phyloP scores from a whole-genome alignment of 2,113 vertebrate genomes.

The Caloenas nicobarica region DNA sequence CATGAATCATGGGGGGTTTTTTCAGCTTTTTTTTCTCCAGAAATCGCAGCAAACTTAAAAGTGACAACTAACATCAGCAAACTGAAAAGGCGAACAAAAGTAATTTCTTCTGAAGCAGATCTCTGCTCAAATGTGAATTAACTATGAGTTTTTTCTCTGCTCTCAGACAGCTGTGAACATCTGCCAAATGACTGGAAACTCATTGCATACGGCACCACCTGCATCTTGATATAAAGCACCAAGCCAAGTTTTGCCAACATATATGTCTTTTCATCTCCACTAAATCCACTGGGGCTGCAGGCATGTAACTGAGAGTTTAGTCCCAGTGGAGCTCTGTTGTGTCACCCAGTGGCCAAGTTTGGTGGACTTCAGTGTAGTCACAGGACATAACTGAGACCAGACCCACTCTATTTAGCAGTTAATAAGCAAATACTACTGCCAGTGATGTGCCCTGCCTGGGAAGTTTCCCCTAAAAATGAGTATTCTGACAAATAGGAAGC shows the following conservation, averaged over 20 bases:
- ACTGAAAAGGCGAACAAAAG: neutral
- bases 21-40: neutral
- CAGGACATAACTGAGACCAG: neutral
- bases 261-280: neutral
- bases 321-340: neutral
- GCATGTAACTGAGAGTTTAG: constrained; percentile 32
- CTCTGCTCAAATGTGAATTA: neutral
- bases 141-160: neutral
- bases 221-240: neutral
- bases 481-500: neutral
- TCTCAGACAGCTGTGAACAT: constrained; percentile 46
- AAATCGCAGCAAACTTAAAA: neutral
- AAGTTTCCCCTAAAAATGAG: neutral
- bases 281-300: neutral
- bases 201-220: constrained; percentile 39
- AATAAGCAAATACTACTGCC: neutral
- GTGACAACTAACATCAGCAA: neutral
- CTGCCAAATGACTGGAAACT: constrained; percentile 42
- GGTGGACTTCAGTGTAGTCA: neutral
- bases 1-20: rapidly evolving
- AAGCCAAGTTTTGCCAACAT: neutral
- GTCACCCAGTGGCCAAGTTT: neutral
- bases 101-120: neutral
- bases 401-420: neutral
- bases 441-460: neutral